These are phyloP conservation scores for Lacanobia wlatinum DNA, from an alignment of 2,888 invertebrate species.

Conservation along the genomic window DNA sequence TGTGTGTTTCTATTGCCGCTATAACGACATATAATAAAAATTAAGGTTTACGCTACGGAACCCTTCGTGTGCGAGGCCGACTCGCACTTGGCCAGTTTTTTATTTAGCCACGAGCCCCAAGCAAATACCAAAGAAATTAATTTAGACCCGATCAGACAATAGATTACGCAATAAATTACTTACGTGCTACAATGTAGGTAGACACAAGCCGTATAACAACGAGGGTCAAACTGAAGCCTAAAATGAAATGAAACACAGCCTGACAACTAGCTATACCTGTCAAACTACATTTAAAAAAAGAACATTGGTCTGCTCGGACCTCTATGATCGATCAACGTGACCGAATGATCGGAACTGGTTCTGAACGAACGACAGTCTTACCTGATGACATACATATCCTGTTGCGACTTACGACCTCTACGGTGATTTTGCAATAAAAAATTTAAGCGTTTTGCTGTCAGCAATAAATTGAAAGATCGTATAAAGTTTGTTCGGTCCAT, in stretches of 20 bases:
- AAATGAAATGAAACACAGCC: not conserved
- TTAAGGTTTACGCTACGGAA: no score
- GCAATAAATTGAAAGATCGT: conserved; percentile 19
- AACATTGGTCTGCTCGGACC: not conserved
- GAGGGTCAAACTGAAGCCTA: not conserved
- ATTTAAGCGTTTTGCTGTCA: conserved; percentile 19
- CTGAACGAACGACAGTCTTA: conserved; percentile 14
- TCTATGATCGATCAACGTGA: conserved; percentile 37
- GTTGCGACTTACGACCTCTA: conserved; percentile 29
- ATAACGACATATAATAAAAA: no score
- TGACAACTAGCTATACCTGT: conserved; percentile 13
- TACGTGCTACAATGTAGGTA: not conserved
- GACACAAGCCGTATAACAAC: not conserved
- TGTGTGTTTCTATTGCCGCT: no score
- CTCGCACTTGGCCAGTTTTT: no score
- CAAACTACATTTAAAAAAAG: conserved; percentile 24
- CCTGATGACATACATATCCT: conserved; percentile 50
- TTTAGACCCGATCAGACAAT: not conserved
- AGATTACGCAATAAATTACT: not conserved
- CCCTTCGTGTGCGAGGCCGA: no score
- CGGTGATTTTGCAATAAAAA: conserved; percentile 33
- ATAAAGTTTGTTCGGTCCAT: not conserved
- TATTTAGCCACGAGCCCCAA: no score
- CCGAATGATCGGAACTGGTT: conserved; percentile 34
- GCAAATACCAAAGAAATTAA: not conserved